These are phyloP conservation scores for Belgica antarctica DNA, from an alignment of 2,888 invertebrate species.

Conservation along the genomic window DNA sequence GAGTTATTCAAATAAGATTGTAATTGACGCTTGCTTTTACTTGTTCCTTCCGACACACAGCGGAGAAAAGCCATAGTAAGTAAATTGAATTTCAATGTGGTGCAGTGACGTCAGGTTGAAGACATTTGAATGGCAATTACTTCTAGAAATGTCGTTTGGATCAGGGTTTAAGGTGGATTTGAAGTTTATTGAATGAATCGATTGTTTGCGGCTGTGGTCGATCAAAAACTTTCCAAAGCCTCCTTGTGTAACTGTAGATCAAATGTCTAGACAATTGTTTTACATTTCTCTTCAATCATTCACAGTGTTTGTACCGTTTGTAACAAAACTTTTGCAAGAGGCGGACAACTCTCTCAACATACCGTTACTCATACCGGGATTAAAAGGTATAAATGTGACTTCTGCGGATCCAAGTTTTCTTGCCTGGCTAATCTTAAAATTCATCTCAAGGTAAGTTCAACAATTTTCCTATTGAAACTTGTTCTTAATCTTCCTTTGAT, in stretches of 20 bases:
- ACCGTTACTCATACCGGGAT: conserved; percentile 69
- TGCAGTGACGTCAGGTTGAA: no score
- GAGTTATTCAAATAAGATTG: neutral
- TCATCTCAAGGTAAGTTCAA: conserved; percentile 52
- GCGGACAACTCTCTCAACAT: conserved; percentile 70
- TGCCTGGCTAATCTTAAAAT: conserved; percentile 54
- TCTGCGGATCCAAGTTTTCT: conserved; percentile 56
- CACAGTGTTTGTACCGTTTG: conserved; percentile 58
- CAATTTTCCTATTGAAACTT: neutral
- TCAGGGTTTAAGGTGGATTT: no score
- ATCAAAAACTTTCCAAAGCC: no score
- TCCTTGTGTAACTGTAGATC: no score
- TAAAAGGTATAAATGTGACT: conserved; percentile 69
- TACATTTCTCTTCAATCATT: neutral
- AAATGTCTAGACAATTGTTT: no score
- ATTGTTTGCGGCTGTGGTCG: no score
- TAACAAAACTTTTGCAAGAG: conserved; percentile 66
- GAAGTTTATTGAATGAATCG: no score
- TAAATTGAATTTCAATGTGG: neutral
- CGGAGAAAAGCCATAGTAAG: conserved; percentile 64
- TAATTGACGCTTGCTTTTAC: neutral
- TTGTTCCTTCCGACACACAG: conserved; percentile 54
- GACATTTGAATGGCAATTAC: no score
- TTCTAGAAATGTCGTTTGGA: no score
- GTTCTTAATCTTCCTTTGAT: neutral